Conservation (phyloP, 2,113 vertebrate species). For the Perca flavescens region DNA sequence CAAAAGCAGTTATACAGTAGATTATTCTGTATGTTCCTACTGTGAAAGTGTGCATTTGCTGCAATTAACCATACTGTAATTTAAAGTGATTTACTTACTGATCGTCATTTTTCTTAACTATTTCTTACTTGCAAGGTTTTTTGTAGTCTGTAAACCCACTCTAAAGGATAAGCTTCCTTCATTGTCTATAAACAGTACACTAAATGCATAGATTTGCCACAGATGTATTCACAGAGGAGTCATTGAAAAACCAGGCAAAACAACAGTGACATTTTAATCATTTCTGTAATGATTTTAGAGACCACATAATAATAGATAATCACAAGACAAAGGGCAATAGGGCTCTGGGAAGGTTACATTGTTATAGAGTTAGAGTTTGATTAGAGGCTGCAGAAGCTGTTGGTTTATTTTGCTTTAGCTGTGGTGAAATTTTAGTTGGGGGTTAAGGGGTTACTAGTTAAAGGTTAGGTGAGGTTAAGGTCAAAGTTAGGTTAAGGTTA, state of each 20-base stretch:
- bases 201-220: background rate
- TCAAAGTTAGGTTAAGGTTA: slow-evolving; percentile 84
- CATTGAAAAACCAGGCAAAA: slow-evolving; percentile 83
- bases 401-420: slow-evolving; percentile 74
- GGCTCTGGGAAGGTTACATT: slow-evolving; percentile 73
- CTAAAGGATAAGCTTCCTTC: background rate
- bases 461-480: slow-evolving; percentile 82
- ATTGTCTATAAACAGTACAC: background rate
- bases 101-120: background rate
- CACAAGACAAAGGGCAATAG: slow-evolving; percentile 71
- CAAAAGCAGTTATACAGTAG: background rate
- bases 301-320: slow-evolving; percentile 59
- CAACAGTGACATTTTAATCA: slow-evolving; percentile 56
- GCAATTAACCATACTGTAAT: background rate
- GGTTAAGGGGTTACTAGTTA: slow-evolving; percentile 77
- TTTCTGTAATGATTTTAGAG: slow-evolving; percentile 53
- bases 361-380: slow-evolving; percentile 78
- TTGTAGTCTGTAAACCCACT: background rate
- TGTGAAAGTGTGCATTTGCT: background rate
- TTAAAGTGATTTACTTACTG: background rate
- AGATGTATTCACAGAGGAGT: background rate
- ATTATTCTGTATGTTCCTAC: background rate
- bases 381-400: slow-evolving; percentile 77
- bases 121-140: background rate
- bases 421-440: slow-evolving; percentile 72